Conservation (phyloP, 2,113 vertebrate species). For the Indri indri region DNA sequence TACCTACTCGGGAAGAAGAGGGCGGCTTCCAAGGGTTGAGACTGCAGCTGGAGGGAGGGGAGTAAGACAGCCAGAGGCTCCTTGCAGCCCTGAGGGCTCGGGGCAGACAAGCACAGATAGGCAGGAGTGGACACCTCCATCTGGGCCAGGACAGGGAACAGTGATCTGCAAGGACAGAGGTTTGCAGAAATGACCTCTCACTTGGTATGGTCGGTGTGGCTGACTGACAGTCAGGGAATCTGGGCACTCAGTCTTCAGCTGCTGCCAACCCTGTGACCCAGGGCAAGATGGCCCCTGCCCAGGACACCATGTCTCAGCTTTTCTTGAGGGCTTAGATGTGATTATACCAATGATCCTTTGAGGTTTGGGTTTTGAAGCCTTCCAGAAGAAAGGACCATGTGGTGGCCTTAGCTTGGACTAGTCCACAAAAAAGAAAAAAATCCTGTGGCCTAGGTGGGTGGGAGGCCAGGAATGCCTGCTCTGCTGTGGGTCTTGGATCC, state of each 20-base stretch:
- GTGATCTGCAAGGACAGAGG: background rate
- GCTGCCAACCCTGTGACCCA: background rate
- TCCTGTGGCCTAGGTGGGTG: background rate
- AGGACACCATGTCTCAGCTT: background rate
- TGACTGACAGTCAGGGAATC: background rate
- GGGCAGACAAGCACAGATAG: background rate
- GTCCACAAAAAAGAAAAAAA: too few species aligned
- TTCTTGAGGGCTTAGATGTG: background rate
- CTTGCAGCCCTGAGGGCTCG: background rate
- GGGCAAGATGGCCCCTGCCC: background rate
- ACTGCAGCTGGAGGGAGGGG: background rate
- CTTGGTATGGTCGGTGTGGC: background rate
- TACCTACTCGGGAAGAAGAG: too few species aligned
- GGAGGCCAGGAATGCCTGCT: background rate
- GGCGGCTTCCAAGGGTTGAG: background rate
- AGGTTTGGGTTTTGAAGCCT: background rate
- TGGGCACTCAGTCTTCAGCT: background rate
- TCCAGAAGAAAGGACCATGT: background rate
- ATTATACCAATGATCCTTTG: background rate
- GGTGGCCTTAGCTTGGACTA: background rate
- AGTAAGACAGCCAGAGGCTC: background rate
- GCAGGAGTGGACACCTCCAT: background rate
- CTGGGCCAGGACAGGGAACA: background rate
- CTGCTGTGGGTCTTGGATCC: too few species aligned
- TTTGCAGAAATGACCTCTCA: background rate